phyloP scores from a whole-genome alignment of 2,797 vertebrate genomes.

The Hemitrygon akajei region DNA sequence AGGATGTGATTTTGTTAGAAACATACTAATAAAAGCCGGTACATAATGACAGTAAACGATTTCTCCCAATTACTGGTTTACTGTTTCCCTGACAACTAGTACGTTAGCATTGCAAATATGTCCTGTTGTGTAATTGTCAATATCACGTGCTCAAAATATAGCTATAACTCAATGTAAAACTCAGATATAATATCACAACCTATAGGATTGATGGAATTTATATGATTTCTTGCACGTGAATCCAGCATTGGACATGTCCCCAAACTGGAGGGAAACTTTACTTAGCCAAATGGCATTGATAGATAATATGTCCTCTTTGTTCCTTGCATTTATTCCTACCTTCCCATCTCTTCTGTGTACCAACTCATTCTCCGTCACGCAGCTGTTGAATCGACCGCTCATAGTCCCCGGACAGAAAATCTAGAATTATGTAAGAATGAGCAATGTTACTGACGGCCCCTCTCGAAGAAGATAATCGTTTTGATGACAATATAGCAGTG shows the following conservation, averaged over 20 bases:
- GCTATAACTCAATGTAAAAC: neutral
- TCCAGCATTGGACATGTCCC: neutral
- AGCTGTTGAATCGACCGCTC: slow-evolving; percentile 6
- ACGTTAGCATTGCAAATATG: slow-evolving; percentile 24
- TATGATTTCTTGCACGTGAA: too few species aligned
- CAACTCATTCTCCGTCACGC: neutral
- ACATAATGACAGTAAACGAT: neutral
- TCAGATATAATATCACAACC: neutral
- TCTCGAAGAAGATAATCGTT: neutral
- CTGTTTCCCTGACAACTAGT: slow-evolving; percentile 30
- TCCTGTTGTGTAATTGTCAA: slow-evolving; percentile 32
- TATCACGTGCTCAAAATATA: slow-evolving; percentile 9
- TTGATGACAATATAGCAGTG: neutral
- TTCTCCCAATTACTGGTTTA: slow-evolving; percentile 17
- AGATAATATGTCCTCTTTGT: neutral
- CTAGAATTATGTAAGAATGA: slow-evolving; percentile 23
- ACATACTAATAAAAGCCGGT: neutral
- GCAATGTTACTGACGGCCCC: neutral
- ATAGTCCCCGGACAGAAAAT: slow-evolving; percentile 24
- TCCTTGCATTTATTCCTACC: slow-evolving; percentile 5
- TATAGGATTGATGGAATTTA: neutral
- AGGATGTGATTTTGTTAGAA: neutral
- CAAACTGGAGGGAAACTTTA: slow-evolving; percentile 15
- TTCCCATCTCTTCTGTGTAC: neutral
- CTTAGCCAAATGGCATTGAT: neutral